Evolutionary conservation across 2,888 invertebrate genomes (phyloP).

Genomic region (Taphrorychus bicolor): DNA sequence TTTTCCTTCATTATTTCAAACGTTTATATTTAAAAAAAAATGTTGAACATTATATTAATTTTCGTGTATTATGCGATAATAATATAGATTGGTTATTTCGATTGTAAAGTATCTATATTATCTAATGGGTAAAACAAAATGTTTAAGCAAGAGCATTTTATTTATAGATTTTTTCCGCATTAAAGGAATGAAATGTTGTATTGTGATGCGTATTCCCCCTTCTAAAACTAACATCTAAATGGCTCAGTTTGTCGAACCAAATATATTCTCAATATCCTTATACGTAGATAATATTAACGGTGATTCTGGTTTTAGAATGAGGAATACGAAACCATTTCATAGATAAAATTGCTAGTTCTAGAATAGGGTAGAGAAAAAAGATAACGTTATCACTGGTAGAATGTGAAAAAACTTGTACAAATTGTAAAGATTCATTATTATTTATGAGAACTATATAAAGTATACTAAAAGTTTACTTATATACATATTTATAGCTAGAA

Average conservation of each 20-base stretch:
- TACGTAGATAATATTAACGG: too few species aligned
- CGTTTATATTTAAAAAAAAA: too few species aligned
- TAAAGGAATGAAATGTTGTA: too few species aligned
- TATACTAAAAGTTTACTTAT: constrained; percentile 27
- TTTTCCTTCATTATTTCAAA: too few species aligned
- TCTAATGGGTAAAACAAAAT: too few species aligned
- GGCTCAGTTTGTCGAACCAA: too few species aligned
- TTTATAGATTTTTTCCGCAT: too few species aligned
- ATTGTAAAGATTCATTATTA: constrained; percentile 28
- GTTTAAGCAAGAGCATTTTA: neutral
- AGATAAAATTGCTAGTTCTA: neutral
- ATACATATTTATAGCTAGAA: neutral
- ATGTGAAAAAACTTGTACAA: constrained; percentile 23
- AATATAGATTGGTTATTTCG: neutral
- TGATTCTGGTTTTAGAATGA: too few species aligned
- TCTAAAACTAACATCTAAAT: too few species aligned
- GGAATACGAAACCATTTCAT: too few species aligned
- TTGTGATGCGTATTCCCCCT: too few species aligned
- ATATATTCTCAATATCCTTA: too few species aligned
- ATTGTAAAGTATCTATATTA: neutral
- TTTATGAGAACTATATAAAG: constrained; percentile 21
- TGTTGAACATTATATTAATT: constrained; percentile 4
- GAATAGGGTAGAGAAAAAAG: neutral
- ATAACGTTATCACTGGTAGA: constrained; percentile 16
- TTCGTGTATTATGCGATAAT: neutral